These are phyloP conservation scores for Oophaga sylvatica DNA, from an alignment of 2,797 vertebrate species.

Conservation along the genomic window DNA sequence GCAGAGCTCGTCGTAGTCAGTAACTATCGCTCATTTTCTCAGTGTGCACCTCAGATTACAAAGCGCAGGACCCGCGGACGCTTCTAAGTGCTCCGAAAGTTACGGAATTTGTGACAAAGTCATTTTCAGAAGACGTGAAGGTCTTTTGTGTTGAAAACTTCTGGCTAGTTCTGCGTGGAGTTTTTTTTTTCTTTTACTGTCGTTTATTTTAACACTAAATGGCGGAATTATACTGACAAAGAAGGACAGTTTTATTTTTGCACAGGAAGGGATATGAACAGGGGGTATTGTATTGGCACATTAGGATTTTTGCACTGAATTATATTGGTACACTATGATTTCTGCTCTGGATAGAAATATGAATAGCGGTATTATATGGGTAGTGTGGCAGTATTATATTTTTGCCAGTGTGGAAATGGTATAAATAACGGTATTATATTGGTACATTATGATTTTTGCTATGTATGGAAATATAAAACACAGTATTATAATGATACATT, in stretches of 20 bases:
- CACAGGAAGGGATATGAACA: background rate
- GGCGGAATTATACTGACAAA: background rate
- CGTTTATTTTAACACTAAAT: background rate
- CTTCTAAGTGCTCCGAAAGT: background rate
- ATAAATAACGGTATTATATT: background rate
- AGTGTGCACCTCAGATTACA: conserved; percentile 12
- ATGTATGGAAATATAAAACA: background rate
- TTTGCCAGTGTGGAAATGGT: background rate
- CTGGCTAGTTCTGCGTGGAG: background rate
- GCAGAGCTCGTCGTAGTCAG: background rate
- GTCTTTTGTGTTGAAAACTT: background rate
- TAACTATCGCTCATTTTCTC: conserved; percentile 20
- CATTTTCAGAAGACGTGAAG: background rate
- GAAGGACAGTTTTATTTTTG: background rate
- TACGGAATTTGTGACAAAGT: background rate
- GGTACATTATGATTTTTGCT: background rate
- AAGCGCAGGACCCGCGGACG: background rate
- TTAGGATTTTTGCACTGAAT: background rate
- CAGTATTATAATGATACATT: background rate
- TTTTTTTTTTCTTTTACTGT: background rate
- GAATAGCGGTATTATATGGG: too few species aligned
- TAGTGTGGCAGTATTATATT: too few species aligned
- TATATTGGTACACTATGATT: background rate
- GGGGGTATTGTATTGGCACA: background rate
- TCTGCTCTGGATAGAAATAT: background rate